Evolutionary conservation across 2,888 invertebrate genomes (phyloP), one percentile per base, ranked within the genome.

Genomic region (Plebejus melissa): DNA sequence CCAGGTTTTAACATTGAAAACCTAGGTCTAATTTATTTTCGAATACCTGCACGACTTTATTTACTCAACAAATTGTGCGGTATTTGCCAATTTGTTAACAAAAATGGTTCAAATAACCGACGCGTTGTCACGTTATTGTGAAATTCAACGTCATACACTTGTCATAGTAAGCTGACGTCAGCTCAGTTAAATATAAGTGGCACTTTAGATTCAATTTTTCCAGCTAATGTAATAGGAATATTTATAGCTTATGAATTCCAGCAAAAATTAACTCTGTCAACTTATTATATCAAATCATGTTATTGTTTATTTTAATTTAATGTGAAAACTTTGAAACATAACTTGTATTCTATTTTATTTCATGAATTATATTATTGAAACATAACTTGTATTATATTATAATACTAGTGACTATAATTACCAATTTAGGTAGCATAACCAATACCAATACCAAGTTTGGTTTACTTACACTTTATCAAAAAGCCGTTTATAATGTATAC

Each of bases 101-200:
- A 65, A 70, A 41, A 41, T 41, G 38, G 38, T 38, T 16, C 16
- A 36, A 38, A 69, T 60, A 28, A 60, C 60, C 9, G 60, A 22
- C 60, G 32, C 32, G 4, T 65, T 32, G 11, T 5, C 13, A 65
- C 22, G 22, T 22, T n/a, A n/a, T 70, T 41, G 41, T 70, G 69
- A 70, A 70, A 70, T 70, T 65, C 16, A 65, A 13, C 65, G 65
- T 65, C 65, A 65, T 65, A 65, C 65, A 32, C 28, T 65, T 65
- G 28, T 36, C 13, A 65, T 60, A 28, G 60, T 60, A 32, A 4
- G 13, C 5, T 70, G n/a, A 41, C 70, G 70, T 70, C 70, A 41
- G 41, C 41, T 65, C 28, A 22, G 32, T 65, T 65, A 65, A 65
- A 65, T 13, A n/a, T 60, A 60, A 60, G 28, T 60, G 60, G 11